Percentiles rank a stretch among this genome's conserved stretches.
phyloP scores from a whole-genome alignment of 2,113 vertebrate genomes.

The Ranitomeya variabilis region DNA sequence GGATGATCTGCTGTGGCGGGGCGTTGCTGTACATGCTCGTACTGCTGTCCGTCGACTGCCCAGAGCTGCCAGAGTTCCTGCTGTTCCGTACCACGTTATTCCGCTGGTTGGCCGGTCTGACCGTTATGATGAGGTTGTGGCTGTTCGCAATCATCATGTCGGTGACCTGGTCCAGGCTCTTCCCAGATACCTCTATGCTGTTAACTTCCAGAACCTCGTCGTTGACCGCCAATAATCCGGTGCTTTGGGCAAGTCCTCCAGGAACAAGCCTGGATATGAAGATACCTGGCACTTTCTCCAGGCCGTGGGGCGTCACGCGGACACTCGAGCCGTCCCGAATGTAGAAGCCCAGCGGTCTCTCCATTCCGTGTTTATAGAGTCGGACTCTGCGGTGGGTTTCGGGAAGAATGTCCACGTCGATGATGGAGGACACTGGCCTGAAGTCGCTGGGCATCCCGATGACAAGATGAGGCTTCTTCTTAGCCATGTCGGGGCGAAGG shows the following conservation, averaged over 20 bases:
- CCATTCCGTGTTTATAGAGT: constrained; percentile 94
- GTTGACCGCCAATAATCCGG: constrained; percentile 91
- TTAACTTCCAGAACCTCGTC: constrained; percentile 98
- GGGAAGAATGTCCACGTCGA: constrained; percentile 95
- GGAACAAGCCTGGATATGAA: constrained; percentile 92
- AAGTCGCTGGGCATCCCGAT: constrained; percentile 96
- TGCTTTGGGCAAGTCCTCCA: constrained; percentile 93
- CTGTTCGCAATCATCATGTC: constrained; percentile 99
- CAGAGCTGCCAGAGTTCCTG: constrained; percentile 88
- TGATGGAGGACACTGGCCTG: constrained; percentile 95
- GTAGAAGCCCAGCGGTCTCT: constrained; percentile 95
- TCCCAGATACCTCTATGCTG: constrained; percentile 93
- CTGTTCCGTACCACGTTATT: constrained; percentile 90
- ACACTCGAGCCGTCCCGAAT: constrained; percentile 96
- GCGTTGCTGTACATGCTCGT: constrained; percentile 78
- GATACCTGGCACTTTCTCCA: constrained; percentile 95
- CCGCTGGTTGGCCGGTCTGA: constrained; percentile 95
- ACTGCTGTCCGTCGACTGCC: constrained; percentile 90
- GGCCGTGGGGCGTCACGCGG: constrained; percentile 87
- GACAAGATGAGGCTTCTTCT: constrained; percentile 87
- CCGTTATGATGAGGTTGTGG: constrained; percentile 96
- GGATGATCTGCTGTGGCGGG: constrained; percentile 72
- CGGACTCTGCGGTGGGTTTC: constrained; percentile 93
- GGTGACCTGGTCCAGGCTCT: constrained; percentile 95
- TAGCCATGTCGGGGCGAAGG: constrained; percentile 84